Percentiles rank a stretch among this genome's conserved stretches.
These are phyloP conservation scores for Rhea pennata DNA, from an alignment of 2,113 vertebrate species.

Conservation along the genomic window DNA sequence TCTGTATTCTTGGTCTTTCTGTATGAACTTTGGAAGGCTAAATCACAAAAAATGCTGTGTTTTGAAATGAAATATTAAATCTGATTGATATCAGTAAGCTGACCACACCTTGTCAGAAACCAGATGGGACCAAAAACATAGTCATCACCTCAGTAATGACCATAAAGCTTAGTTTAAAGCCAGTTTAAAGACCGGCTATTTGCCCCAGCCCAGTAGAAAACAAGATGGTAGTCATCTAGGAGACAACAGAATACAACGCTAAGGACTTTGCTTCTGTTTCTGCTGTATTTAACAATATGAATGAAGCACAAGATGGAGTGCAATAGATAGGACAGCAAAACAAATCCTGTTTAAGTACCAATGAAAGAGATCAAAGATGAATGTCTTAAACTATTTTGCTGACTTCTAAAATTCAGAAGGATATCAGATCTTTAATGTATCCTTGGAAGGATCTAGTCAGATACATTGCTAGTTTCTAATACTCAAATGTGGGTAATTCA, in stretches of 20 bases:
- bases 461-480: neutral
- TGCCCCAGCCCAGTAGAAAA: neutral
- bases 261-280: neutral
- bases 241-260: neutral
- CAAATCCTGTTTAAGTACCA: neutral
- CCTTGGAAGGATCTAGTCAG: neutral
- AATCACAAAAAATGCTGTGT: neutral
- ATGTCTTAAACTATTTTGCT: neutral
- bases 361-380: neutral
- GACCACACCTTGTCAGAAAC: neutral
- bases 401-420: neutral
- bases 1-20: neutral
- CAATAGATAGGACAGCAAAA: neutral
- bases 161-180: neutral
- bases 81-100: neutral
- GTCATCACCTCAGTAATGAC: neutral
- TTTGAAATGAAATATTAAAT: neutral
- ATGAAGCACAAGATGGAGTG: neutral
- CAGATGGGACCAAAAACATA: neutral
- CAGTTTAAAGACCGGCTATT: neutral
- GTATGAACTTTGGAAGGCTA: neutral
- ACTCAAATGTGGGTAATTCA: neutral
- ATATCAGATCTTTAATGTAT: neutral
- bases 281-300: neutral
- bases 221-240: neutral